Evolutionary conservation across 2,113 vertebrate genomes (phyloP), one percentile per base, ranked within the genome.

Genomic region (Dunckerocampus dactyliophorus): DNA sequence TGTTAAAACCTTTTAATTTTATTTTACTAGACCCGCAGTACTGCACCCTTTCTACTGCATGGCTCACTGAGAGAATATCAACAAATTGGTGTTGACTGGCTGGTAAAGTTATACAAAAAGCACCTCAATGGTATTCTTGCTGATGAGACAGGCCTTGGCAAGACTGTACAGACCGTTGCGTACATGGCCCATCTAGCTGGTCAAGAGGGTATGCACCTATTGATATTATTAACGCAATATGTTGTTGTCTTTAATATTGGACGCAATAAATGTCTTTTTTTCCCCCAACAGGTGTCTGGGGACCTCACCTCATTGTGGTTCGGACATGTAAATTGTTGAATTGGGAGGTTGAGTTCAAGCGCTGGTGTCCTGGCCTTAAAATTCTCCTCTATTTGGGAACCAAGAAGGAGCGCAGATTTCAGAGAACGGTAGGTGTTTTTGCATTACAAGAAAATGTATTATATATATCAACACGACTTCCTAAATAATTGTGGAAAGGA

Each of bases 331-430:
- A 93, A 76, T 90, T 96, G 28, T 1, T 96, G 22, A 95, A 89
- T 52, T 95, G 95, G 95, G 95, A 96, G 67, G 85, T 95, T 78
- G 95, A 96, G 77, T 81, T 96, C 71, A 96, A 96, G 74, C 93
- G 95, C 42, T 95, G 95, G 95, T 96, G 94, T 65, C 95, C 95
- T 0, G 94, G 94, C 0, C 75, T 96, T 28, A 96, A 96, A 83
- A 89, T 95, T 63, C 92, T 95, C 21, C 84, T 95, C 21, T 96
- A 95, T 55, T 92, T 95, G 15, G 95, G 95, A 56, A 93, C 87
- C 71, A 91, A 89, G 74, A 89, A 67, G 70, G 93, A 95, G 53
- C 91, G 95, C 47, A 87, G 89, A 87, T 85, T 82, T 56, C 94
- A 93, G 70, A 92, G 94, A 93, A 90, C 80, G 92, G 94, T 95